Evolutionary conservation across 2,888 invertebrate species (phyloP), one percentile per base, ranked within the genome.

Genomic region (Aethes cnicana): DNA sequence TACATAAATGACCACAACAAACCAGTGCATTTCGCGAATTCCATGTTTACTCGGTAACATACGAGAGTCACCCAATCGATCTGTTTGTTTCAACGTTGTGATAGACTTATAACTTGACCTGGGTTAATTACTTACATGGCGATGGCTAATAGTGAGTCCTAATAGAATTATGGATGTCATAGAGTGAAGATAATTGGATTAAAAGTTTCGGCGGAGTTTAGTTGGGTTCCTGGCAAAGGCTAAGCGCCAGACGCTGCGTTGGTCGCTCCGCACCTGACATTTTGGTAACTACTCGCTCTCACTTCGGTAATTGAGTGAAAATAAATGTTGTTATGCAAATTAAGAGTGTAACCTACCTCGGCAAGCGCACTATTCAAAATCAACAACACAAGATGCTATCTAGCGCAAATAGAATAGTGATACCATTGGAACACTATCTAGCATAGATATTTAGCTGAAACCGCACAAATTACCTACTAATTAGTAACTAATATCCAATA

Each of bases 151-250:
- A 64, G 65, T 58, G 42, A 42, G 57, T 56, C 53, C 59, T 74
- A 81, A 81, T 74, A 64, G 66, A 68, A 74, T 76, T 77, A 77
- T 52, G 56, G 58, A 63, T 65, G 69, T 67, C 69, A 72, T 68
- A 64, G 72, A 64, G 67, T 68, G 53, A 55, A 52, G 58, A 68
- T 64, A 84, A 85, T 84, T 81, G 82, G 84, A 83, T 84, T 81
- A 77, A 56, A 71, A 77, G 63, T 81, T 81, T 82, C 65, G 75
- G 77, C 63, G 69, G 57, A 72, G 73, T 80, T n/a, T 82, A 66
- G 72, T 73, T 72, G 75, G 81, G 63, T 75, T 81, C 73, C 62
- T 59, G 59, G 12, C 41, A 50, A 5, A n/a, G n/a, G n/a, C n/a
- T n/a, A 11, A 9, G 5, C 12, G 9, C 11, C 8, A 12, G 7